Evolutionary conservation across 2,797 vertebrate species (phyloP).

Genomic region (Melopsittacus undulatus): DNA sequence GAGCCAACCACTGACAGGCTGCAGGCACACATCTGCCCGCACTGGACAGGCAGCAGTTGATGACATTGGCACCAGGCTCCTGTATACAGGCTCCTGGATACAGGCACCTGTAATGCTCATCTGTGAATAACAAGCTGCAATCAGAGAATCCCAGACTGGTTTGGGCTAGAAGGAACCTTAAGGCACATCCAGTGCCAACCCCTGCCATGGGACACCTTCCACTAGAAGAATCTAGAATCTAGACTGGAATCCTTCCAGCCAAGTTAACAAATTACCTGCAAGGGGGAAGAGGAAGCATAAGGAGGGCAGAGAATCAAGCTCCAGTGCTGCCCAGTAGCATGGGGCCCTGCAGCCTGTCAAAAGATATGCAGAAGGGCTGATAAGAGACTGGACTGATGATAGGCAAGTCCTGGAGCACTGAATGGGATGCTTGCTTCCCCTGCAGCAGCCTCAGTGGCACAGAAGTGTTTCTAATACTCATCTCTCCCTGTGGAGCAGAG

Average conservation of each 20-base stretch:
- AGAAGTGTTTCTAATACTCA: rapidly evolving
- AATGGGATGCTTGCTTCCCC: background rate
- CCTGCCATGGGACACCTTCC: background rate
- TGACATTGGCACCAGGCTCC: background rate
- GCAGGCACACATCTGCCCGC: background rate
- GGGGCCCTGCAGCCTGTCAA: background rate
- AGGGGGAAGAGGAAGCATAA: background rate
- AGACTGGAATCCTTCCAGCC: background rate
- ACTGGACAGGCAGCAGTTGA: background rate
- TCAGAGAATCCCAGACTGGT: background rate
- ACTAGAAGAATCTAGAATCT: background rate
- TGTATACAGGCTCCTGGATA: no score
- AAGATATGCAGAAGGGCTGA: background rate
- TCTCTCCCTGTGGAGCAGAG: background rate
- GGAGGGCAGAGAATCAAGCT: background rate
- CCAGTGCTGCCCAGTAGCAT: rapidly evolving
- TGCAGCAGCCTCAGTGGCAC: background rate
- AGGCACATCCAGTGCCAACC: background rate
- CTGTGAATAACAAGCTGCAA: background rate
- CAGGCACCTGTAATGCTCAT: background rate
- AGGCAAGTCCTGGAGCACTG: background rate
- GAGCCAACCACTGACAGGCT: background rate
- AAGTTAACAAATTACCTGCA: background rate
- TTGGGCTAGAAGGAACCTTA: background rate
- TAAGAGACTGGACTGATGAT: background rate